These are phyloP conservation scores for Drosophila nr. medialis DNA, from an alignment of 2,888 invertebrate genomes.

Conservation along the genomic window DNA sequence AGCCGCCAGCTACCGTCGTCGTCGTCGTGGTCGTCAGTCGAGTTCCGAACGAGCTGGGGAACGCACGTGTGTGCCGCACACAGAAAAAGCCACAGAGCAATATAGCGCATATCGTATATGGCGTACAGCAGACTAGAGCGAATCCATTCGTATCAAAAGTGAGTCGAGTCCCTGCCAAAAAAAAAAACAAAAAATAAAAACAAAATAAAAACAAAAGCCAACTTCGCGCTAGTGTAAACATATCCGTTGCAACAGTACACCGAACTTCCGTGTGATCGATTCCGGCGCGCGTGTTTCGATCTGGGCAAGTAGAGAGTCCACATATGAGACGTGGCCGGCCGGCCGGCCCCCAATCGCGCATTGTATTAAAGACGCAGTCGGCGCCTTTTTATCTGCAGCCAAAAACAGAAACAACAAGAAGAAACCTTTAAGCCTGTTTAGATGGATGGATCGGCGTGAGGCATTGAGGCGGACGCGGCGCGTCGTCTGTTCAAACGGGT, in stretches of 20 bases:
- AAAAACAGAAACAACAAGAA: constrained; percentile 9
- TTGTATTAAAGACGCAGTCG: constrained; percentile 57
- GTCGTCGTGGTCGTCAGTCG: constrained; percentile 69
- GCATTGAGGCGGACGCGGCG: constrained; percentile 60
- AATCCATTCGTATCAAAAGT: constrained; percentile 14
- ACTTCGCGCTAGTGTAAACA: not conserved
- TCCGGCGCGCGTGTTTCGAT: constrained; percentile 21
- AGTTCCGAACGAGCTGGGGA: constrained; percentile 80
- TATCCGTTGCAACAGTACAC: constrained; percentile 20
- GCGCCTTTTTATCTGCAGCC: constrained; percentile 65
- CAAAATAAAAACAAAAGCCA: not conserved
- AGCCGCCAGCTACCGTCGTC: constrained; percentile 16
- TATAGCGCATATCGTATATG: not conserved
- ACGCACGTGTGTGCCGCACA: constrained; percentile 73
- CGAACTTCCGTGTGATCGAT: constrained; percentile 36
- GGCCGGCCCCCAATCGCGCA: constrained; percentile 66
- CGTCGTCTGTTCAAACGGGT: constrained; percentile 69
- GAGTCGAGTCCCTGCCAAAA: constrained; percentile 9
- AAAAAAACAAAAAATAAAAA: not conserved
- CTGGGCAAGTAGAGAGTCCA: constrained; percentile 11
- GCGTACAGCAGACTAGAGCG: not conserved
- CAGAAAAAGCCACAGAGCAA: constrained; percentile 11
- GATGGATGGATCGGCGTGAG: constrained; percentile 78
- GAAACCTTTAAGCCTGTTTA: constrained; percentile 65
- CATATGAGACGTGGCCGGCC: constrained; percentile 68